Conservation (phyloP, 2,797 vertebrate genomes). For the Peromyscus attwateri region DNA sequence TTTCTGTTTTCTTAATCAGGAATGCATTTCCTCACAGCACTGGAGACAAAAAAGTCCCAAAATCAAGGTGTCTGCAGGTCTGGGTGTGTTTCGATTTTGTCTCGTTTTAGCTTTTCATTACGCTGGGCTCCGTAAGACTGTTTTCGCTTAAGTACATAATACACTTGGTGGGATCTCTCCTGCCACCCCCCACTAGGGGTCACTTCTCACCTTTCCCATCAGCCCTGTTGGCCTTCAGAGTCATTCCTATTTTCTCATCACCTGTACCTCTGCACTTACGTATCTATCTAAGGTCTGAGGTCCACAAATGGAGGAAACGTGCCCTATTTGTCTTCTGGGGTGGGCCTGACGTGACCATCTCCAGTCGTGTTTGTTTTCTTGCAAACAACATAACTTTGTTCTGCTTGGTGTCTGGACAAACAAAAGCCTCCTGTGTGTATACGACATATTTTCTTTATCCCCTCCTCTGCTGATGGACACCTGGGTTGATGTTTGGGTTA, state of each 20-base stretch:
- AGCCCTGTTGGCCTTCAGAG: background rate
- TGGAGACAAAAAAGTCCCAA: background rate
- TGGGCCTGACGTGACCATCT: background rate
- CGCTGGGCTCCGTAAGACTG: background rate
- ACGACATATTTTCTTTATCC: background rate
- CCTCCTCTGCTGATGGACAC: no score
- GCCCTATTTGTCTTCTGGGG: background rate
- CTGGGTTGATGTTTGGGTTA: background rate
- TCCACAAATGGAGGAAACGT: background rate
- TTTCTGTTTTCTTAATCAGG: background rate
- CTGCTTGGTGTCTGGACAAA: background rate
- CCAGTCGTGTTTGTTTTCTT: background rate
- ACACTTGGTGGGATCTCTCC: no score
- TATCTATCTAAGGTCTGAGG: background rate
- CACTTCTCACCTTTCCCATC: background rate
- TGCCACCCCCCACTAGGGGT: fast-evolving
- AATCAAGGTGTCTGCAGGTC: background rate
- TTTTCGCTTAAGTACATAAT: background rate
- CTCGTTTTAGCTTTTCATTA: background rate
- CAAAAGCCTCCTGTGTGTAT: background rate
- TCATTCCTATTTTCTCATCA: background rate
- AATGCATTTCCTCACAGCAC: background rate
- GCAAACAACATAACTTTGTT: background rate
- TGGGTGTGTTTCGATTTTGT: background rate
- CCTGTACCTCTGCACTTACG: background rate